phyloP scores from a whole-genome alignment of 2,888 invertebrate species.

The Pseudoips prasinana region DNA sequence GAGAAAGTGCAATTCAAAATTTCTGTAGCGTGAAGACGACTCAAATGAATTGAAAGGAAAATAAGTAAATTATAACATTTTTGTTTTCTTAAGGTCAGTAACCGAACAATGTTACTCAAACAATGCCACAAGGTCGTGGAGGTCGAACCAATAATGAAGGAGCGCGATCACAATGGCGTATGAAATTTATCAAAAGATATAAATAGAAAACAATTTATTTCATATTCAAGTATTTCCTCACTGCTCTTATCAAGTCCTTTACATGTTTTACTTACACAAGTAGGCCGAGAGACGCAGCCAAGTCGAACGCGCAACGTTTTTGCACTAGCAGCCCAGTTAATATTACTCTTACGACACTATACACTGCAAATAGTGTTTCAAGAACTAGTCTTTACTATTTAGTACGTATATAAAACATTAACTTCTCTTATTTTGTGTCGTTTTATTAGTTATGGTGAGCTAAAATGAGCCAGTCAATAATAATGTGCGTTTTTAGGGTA shows the following conservation, averaged over 20 bases:
- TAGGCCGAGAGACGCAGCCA: conserved; percentile 49
- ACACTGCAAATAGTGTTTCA: conserved; percentile 31
- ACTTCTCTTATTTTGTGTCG: too few relatives aligned
- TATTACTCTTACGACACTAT: conserved; percentile 45
- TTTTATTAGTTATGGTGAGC: too few relatives aligned
- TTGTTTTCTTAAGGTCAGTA: too few relatives aligned
- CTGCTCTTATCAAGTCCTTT: conserved; percentile 43
- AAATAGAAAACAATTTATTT: conserved; percentile 11
- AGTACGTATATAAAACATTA: too few relatives aligned
- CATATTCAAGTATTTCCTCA: conserved; percentile 33
- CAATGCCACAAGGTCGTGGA: too few relatives aligned
- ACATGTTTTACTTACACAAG: conserved; percentile 40
- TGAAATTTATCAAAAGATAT: conserved; percentile 3
- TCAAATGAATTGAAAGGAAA: background rate
- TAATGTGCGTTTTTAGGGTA: too few relatives aligned
- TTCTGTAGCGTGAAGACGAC: background rate
- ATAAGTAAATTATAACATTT: background rate
- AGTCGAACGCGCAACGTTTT: conserved; percentile 60
- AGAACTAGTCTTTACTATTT: conserved; percentile 18
- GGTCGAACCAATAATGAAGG: too few relatives aligned
- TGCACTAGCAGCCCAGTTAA: conserved; percentile 33
- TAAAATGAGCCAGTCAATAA: too few relatives aligned
- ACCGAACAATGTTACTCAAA: too few relatives aligned
- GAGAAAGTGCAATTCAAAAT: conserved; percentile 8
- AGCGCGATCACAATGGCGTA: too few relatives aligned